Percentiles rank a stretch among this genome's conserved stretches.
Evolutionary conservation across 2,797 vertebrate species (phyloP).

Genomic region (Microtus californicus): DNA sequence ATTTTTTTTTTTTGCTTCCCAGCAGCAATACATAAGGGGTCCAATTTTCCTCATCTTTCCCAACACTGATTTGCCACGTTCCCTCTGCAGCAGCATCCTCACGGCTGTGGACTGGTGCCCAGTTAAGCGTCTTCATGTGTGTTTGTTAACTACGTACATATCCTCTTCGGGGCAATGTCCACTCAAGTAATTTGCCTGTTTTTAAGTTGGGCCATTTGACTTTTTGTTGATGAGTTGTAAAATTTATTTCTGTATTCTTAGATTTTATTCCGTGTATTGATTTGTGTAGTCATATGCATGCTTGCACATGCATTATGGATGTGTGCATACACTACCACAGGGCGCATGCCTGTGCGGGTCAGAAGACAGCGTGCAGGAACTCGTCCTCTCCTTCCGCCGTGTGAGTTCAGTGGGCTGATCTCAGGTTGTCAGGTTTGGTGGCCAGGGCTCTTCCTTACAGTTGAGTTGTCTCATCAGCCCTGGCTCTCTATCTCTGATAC

Average conservation of each 20-base stretch:
- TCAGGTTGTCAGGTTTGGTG: neutral
- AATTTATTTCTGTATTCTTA: neutral
- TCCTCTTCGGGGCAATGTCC: neutral
- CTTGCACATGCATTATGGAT: neutral
- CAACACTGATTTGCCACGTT: neutral
- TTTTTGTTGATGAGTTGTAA: constrained; percentile 18
- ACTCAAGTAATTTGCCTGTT: neutral
- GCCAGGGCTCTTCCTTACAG: neutral
- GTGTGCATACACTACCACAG: neutral
- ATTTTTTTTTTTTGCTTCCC: neutral
- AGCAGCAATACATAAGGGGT: neutral
- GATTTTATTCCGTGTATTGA: neutral
- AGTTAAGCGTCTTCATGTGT: neutral
- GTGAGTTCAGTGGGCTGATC: neutral
- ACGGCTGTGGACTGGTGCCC: neutral
- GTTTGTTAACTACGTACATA: neutral
- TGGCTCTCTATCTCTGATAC: neutral
- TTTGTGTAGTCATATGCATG: neutral
- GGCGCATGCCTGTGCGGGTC: neutral
- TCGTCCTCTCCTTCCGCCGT: neutral
- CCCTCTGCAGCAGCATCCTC: neutral
- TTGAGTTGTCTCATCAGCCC: neutral
- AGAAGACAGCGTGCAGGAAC: neutral
- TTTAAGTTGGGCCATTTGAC: constrained; percentile 12
- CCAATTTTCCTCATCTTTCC: neutral